Evolutionary conservation across 53 echinoderm and acorn worm genomes (phyloP).

Genomic region (Paracentrotus lividus): DNA sequence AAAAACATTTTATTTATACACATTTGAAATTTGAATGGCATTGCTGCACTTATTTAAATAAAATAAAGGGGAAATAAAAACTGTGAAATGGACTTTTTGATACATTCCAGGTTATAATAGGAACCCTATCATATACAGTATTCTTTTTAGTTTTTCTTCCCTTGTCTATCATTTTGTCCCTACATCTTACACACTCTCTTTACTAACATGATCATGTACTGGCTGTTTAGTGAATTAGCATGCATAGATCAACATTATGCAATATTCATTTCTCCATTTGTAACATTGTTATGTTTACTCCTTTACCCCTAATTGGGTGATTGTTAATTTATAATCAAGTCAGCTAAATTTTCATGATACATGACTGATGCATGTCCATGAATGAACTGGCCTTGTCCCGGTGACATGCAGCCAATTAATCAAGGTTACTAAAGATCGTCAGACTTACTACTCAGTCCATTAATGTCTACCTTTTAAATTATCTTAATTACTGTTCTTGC

Average conservation of each 20-base stretch:
- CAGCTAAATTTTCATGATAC: too few relatives aligned
- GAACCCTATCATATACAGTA: neutral
- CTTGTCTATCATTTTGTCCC: neutral
- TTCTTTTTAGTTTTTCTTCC: neutral
- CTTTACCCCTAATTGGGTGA: too few relatives aligned
- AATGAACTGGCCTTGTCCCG: neutral
- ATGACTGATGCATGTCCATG: too few relatives aligned
- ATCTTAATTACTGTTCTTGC: neutral
- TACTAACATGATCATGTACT: neutral
- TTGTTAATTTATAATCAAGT: too few relatives aligned
- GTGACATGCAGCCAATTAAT: neutral
- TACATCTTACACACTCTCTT: neutral
- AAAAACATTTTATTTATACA: neutral
- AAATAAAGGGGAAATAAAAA: neutral
- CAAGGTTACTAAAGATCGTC: neutral
- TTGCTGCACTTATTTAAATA: slow-evolving; percentile 4
- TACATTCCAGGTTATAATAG: slow-evolving; percentile 6
- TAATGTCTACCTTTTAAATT: neutral
- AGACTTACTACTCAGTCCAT: neutral
- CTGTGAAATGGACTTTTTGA: neutral
- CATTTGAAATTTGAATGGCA: neutral
- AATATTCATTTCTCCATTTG: neutral
- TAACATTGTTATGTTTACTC: too few relatives aligned
- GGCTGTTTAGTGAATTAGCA: neutral
- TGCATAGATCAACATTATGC: neutral